These are phyloP conservation scores for Taurulus bubalis DNA, from an alignment of 2,113 vertebrate genomes.

Conservation along the genomic window DNA sequence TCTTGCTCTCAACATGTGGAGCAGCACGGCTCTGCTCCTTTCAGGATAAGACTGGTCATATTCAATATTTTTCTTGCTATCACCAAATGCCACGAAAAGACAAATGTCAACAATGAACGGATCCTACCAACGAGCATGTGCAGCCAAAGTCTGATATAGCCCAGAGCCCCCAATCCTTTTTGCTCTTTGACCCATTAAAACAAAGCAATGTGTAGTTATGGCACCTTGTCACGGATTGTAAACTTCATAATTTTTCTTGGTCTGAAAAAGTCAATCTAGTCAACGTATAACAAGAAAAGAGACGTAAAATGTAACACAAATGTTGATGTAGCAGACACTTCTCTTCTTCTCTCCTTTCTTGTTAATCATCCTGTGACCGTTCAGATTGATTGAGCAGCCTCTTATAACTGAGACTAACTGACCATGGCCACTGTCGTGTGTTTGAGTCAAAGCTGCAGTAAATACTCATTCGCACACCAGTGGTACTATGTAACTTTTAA, in stretches of 20 bases:
- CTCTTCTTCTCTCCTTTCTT: background rate
- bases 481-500: background rate
- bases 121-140: background rate
- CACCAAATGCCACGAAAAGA: background rate
- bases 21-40: background rate
- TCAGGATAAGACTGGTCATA: background rate
- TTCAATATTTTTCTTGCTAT: conserved; percentile 4
- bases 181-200: background rate
- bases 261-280: background rate
- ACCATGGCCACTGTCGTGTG: background rate
- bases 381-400: background rate
- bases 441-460: background rate
- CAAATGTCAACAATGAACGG: background rate
- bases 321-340: background rate
- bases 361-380: conserved; percentile 6
- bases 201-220: background rate
- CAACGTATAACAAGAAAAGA: background rate
- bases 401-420: background rate
- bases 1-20: conserved; percentile 1
- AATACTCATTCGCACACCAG: background rate
- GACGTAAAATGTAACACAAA: background rate
- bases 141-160: background rate
- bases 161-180: background rate
- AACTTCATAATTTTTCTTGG: background rate
- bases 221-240: background rate